Evolutionary conservation across 2,797 vertebrate genomes (phyloP).

Genomic region (Sitta carolinensis): DNA sequence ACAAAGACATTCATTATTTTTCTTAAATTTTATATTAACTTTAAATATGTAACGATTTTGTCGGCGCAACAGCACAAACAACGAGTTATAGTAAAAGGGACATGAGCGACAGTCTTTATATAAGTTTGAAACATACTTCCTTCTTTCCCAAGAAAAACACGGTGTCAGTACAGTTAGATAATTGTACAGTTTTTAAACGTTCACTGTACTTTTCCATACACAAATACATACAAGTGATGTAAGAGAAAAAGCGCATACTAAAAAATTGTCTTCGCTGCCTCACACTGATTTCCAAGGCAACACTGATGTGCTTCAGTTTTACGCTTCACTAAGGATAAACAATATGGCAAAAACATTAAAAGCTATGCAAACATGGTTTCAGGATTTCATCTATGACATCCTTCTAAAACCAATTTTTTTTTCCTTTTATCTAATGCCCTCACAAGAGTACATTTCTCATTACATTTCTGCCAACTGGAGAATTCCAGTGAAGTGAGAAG

Average conservation of each 20-base stretch:
- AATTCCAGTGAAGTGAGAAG: constrained; percentile 40
- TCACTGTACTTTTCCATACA: background rate
- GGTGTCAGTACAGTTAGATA: background rate
- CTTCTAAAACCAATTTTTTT: constrained; percentile 11
- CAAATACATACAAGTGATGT: background rate
- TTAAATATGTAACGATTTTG: background rate
- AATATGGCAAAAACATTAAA: constrained; percentile 50
- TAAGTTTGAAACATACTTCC: background rate
- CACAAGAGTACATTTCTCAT: constrained; percentile 57
- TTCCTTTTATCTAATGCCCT: constrained; percentile 47
- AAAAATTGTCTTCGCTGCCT: constrained; percentile 23
- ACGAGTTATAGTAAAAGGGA: background rate
- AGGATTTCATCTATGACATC: constrained; percentile 54
- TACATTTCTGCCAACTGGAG: constrained; percentile 53
- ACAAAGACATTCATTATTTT: background rate
- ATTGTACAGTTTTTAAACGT: background rate
- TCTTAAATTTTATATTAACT: background rate
- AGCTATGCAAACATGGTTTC: constrained; percentile 32
- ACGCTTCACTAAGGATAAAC: constrained; percentile 29
- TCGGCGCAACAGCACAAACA: background rate
- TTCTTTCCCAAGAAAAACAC: background rate
- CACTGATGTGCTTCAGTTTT: constrained; percentile 39
- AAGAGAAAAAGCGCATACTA: background rate
- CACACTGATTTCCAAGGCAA: constrained; percentile 45
- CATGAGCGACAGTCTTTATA: background rate